Percentiles rank a stretch among this genome's conserved stretches.
These are phyloP conservation scores for Taurulus bubalis DNA, from an alignment of 2,113 vertebrate genomes.

Conservation along the genomic window DNA sequence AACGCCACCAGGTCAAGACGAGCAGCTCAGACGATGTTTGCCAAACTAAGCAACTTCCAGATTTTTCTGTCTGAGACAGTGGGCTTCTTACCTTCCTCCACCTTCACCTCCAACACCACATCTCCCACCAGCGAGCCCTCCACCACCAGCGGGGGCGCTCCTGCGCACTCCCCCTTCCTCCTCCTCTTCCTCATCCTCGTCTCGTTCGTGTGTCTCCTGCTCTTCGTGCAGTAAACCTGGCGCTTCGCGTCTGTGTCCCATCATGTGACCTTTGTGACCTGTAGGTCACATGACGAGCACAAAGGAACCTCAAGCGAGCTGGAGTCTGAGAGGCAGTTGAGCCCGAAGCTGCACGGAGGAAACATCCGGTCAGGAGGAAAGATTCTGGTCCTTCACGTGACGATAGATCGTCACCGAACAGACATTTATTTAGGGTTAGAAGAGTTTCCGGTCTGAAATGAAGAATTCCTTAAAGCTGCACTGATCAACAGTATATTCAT, in stretches of 20 bases:
- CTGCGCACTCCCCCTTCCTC: not conserved
- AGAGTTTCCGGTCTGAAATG: no score
- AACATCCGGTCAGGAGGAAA: no score
- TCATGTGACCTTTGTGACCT: no score
- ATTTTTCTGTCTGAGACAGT: not conserved
- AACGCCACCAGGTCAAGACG: not conserved
- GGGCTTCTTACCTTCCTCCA: conserved; percentile 48
- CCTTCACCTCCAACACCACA: not conserved
- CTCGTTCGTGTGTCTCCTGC: not conserved
- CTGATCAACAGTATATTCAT: not conserved
- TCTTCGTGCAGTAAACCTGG: conserved; percentile 5
- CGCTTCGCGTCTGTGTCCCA: no score
- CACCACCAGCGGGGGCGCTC: accelerated
- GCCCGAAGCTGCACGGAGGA: no score
- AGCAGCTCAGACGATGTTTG: not conserved
- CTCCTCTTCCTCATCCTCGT: conserved; percentile 4
- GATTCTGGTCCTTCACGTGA: no score
- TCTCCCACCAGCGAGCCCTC: accelerated
- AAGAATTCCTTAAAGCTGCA: not conserved
- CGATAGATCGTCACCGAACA: no score
- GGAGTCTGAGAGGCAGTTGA: no score
- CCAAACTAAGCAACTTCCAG: not conserved
- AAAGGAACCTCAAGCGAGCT: no score
- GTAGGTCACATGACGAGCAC: no score
- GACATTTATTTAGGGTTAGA: no score